Evolutionary conservation across 2,113 vertebrate species (phyloP).

Genomic region (Cebidichthys violaceus): DNA sequence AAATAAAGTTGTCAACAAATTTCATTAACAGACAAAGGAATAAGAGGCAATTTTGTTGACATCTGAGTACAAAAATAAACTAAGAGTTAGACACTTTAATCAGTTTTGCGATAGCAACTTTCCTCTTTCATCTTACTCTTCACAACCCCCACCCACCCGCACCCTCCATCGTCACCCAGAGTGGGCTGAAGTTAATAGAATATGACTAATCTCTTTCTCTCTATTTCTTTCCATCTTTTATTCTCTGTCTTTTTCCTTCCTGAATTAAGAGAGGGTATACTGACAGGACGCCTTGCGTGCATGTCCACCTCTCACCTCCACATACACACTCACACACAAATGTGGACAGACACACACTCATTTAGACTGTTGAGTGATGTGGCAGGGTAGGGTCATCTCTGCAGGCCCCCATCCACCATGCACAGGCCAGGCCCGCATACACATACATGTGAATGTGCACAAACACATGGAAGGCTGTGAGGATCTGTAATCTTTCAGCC

Average conservation of each 20-base stretch:
- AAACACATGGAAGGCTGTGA: conserved; percentile 61
- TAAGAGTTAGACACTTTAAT: not conserved
- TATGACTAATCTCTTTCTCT: conserved; percentile 68
- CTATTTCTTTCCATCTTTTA: conserved; percentile 44
- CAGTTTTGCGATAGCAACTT: not conserved
- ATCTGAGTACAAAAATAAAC: not conserved
- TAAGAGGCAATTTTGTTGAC: not conserved
- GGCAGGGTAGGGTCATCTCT: conserved; percentile 74
- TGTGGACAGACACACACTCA: conserved; percentile 46
- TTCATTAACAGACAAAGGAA: not conserved
- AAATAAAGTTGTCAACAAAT: not conserved
- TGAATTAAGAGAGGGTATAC: conserved; percentile 65
- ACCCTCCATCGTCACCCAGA: conserved; percentile 6
- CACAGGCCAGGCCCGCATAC: conserved; percentile 29
- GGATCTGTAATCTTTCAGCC: conserved; percentile 80
- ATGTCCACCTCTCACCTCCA: conserved; percentile 68
- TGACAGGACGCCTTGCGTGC: conserved; percentile 66
- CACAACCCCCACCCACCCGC: not conserved
- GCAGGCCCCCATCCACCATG: conserved; percentile 79
- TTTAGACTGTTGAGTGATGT: conserved; percentile 73
- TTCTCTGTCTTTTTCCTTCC: conserved; percentile 50
- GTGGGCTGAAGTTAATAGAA: conserved; percentile 72
- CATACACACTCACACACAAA: conserved; percentile 56
- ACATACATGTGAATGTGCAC: conserved; percentile 34
- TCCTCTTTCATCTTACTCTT: not conserved